Evolutionary conservation across 2,797 vertebrate species (phyloP).

Genomic region (Vultur gryphus): DNA sequence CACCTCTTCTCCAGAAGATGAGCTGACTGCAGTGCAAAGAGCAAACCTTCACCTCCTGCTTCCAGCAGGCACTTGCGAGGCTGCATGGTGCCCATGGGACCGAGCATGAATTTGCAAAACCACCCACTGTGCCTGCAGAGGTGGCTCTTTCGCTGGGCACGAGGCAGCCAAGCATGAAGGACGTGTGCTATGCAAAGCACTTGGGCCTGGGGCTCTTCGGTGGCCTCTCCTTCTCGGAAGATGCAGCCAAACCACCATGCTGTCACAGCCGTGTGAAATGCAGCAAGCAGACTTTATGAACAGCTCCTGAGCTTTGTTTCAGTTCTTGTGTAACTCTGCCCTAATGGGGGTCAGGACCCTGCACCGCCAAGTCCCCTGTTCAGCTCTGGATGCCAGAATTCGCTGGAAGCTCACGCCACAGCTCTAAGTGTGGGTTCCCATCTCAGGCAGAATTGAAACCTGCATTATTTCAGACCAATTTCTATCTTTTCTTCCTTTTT

Average conservation of each 20-base stretch:
- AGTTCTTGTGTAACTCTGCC: neutral
- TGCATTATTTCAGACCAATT: neutral
- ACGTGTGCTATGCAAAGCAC: neutral
- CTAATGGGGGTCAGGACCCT: neutral
- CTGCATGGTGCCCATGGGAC: neutral
- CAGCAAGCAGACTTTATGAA: neutral
- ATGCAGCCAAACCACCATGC: neutral
- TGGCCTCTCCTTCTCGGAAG: neutral
- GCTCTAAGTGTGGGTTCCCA: neutral
- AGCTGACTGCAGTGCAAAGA: neutral
- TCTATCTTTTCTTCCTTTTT: neutral
- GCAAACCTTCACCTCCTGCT: neutral
- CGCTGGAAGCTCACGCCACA: neutral
- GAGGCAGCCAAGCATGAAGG: neutral
- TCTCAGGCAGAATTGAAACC: neutral
- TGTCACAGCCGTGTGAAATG: neutral
- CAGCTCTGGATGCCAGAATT: neutral
- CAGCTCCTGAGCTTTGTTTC: neutral
- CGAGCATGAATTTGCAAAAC: neutral
- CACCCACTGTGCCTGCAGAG: accelerated
- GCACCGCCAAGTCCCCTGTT: neutral
- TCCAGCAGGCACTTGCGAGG: neutral
- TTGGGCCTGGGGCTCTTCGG: neutral
- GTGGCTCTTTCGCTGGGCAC: accelerated
- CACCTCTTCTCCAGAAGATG: neutral